Evolutionary conservation across 1,140 invertebrate genomes (phyloP).

Genomic region (Saccostrea glomerata): DNA sequence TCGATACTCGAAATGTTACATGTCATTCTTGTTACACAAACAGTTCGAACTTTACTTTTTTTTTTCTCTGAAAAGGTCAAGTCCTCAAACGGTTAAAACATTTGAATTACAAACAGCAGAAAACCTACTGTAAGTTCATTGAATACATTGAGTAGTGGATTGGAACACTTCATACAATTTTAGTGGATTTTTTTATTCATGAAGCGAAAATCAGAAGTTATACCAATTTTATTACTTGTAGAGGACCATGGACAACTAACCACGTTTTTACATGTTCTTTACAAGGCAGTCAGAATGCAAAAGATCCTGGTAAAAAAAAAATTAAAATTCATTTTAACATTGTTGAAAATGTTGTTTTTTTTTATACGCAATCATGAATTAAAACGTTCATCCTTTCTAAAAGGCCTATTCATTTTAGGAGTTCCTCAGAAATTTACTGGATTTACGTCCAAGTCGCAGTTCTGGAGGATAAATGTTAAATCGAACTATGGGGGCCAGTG

Average conservation of each 20-base stretch:
- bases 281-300: slow-evolving; percentile 63
- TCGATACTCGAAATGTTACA: too few species aligned
- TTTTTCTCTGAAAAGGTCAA: slow-evolving; percentile 59
- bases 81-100: slow-evolving; percentile 69
- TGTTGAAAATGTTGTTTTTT: too few species aligned
- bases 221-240: slow-evolving; percentile 18
- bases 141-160: too few species aligned
- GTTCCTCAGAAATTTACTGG: slow-evolving; percentile 68
- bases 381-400: too few species aligned
- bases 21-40: too few species aligned
- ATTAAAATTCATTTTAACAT: too few species aligned
- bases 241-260: slow-evolving; percentile 68
- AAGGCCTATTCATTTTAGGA: slow-evolving; percentile 52
- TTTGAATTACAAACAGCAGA: slow-evolving; percentile 67
- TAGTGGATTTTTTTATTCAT: too few species aligned
- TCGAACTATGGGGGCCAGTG: slow-evolving; percentile 66
- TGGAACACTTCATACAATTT: too few species aligned
- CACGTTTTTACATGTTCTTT: slow-evolving; percentile 60
- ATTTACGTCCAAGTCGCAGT: slow-evolving; percentile 65
- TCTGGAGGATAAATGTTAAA: slow-evolving; percentile 64
- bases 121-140: slow-evolving; percentile 61
- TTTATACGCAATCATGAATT: too few species aligned
- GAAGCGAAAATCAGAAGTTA: too few species aligned
- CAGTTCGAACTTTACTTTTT: neutral
- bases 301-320: slow-evolving; percentile 67